Evolutionary conservation across 2,797 vertebrate genomes (phyloP), one percentile per base, ranked within the genome.

Genomic region (Anableps anableps): DNA sequence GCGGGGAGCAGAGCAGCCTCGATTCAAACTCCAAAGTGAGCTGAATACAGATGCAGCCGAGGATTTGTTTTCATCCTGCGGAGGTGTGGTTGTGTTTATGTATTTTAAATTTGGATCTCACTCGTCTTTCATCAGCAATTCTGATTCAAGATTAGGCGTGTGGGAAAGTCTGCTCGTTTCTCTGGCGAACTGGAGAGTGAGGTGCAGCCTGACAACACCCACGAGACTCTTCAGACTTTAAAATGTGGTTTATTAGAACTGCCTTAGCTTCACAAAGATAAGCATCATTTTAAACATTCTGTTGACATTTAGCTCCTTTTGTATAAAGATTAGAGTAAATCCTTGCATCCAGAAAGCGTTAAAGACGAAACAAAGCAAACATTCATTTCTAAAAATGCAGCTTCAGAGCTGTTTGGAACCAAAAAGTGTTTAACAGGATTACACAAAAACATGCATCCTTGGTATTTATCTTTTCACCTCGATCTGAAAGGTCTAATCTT

Each of bases 1-100:
- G 87, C 86, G 26, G 88, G 88, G 75, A 64, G 14, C 50, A 50
- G 58, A 87, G 80, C 80, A 79, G 85, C 83, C 76, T 77, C 74
- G 71, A 88, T 80, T 84, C 86, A 81, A 75, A 83, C 85, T 14
- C 47, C 45, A 38, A 48, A 71, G 83, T 47, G 80, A 86, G 81
- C 68, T 66, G 84, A 92, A 87, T 87, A 86, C 87, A 83, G 82
- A 90, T 85, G 86, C 66, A 36, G 83, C 5, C 11, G 1, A 68
- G 78, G 74, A 66, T 85, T 74, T 72, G 77, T 81, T 80, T 60
- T 75, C 45, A 1, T 31, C 64, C 62, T 68, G 34, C 36, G 80
- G 72, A 19, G n/a, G 19, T 36, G 70, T 16, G 53, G 70, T 34
- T 58, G 79, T 51, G 64, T 79, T 84, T 4, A 1, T 83, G 53